Evolutionary conservation across 2,888 invertebrate genomes (phyloP), one percentile per base, ranked within the genome.

Genomic region (Stenodema calcarata): DNA sequence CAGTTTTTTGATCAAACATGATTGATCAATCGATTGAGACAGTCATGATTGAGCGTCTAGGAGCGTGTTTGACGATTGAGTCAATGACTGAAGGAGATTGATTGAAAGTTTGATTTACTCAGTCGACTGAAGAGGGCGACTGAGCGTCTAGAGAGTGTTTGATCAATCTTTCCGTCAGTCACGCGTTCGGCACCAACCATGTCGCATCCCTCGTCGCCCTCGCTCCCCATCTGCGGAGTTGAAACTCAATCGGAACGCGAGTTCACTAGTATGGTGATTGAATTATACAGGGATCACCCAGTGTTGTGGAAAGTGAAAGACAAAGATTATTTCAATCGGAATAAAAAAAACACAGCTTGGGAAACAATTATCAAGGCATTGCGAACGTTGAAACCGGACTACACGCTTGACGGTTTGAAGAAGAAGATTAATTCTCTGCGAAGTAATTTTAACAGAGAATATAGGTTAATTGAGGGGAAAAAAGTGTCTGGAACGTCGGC

Each of bases 251-350:
- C 47, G 12, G 79, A 79, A 14, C 79, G 79, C 9, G 79, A 79
- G 79, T 79, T 79, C 28, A 79, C 79, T 11, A 79, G 79, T 27
- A 42, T 82, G 62, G 14, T 82, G 18, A 82, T 82, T 30, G 30
- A 54, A 12, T 35, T 82, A 23, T 82, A 82, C 62, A 62, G 82
- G 3, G 82, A 82, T 82, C n/a, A 28, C 16, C 69, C 82, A 62
- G 82, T n/a, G 18, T 62, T 82, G 82, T 82, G 82, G 82, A 54
- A 82, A 62, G 69, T 82, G n/a, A 82, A 82, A 35, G n/a, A n/a
- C n/a, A 82, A 82, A 82, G 82, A 82, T 28, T 82, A 82, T 30
- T 54, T 69, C 35, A 82, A 82, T 35, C 14, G 69, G 23, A 54
- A 82, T 62, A 82, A 82, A 82, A 28, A 35, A 82, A 73, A 18